These are phyloP conservation scores for Uria aalge DNA, from an alignment of 2,113 vertebrate genomes.

Conservation along the genomic window DNA sequence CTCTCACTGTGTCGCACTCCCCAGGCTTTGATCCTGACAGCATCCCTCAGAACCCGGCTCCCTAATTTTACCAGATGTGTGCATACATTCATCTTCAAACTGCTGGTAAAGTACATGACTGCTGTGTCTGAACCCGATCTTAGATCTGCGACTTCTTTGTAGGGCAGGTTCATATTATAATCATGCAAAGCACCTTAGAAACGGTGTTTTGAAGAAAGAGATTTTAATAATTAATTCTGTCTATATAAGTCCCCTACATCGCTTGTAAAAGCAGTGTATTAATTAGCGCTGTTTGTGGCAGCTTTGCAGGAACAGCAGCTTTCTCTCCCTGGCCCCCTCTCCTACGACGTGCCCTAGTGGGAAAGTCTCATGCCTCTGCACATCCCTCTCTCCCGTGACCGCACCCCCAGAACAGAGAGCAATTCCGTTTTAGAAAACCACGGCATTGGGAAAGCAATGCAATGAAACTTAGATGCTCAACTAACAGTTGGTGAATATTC, in stretches of 20 bases:
- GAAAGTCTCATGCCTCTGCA: not conserved
- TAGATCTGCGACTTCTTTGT: conserved; percentile 12
- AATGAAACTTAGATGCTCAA: not conserved
- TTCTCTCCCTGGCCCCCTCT: not conserved
- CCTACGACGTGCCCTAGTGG: fast-evolving
- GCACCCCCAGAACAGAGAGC: not conserved
- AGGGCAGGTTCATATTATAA: not conserved
- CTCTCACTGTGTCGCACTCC: not conserved
- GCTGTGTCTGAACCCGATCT: not conserved
- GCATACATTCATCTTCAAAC: not conserved
- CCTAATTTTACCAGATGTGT: not conserved
- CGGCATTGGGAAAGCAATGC: not conserved
- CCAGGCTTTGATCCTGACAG: conserved; percentile 39
- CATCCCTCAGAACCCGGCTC: not conserved
- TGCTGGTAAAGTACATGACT: not conserved
- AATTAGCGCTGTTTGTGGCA: conserved; percentile 20
- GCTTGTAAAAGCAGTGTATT: conserved; percentile 13
- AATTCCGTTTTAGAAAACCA: not conserved
- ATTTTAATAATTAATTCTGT: conserved; percentile 55
- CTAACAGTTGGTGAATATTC: not conserved
- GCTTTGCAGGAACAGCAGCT: not conserved
- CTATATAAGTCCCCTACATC: not conserved
- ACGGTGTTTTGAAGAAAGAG: conserved; percentile 13
- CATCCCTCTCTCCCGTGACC: not conserved
- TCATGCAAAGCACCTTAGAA: not conserved